Conservation (phyloP, 2,113 vertebrate genomes). For the Daboia siamensis region DNA sequence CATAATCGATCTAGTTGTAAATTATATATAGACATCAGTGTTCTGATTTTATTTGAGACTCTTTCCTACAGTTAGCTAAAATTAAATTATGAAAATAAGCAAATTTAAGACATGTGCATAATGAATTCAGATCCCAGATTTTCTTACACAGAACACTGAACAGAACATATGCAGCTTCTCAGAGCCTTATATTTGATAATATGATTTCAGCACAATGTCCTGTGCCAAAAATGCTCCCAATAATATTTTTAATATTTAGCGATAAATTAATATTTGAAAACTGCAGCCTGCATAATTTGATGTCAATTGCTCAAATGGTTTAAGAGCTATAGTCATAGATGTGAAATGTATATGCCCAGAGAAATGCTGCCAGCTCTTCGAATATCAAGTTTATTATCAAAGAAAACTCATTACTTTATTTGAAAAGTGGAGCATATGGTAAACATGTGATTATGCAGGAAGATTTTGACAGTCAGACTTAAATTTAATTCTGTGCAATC, state of each 20-base stretch:
- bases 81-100: neutral
- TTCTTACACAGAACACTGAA: neutral
- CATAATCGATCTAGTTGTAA: neutral
- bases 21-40: neutral
- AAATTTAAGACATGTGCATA: neutral
- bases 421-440: neutral
- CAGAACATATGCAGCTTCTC: neutral
- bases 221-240: neutral
- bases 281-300: neutral
- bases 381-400: neutral
- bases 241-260: neutral
- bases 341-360: neutral
- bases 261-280: neutral
- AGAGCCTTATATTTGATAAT: neutral
- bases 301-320: neutral
- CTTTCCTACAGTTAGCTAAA: neutral
- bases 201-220: neutral
- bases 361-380: neutral
- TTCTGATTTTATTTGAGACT: neutral
- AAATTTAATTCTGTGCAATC: conserved; percentile 47
- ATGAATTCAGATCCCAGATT: neutral
- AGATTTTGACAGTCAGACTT: conserved; percentile 37
- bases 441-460: conserved; percentile 3
- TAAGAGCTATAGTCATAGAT: neutral
- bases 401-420: neutral